Percentiles rank a stretch among this genome's conserved stretches.
Evolutionary conservation across 2,888 invertebrate genomes (phyloP).

Genomic region (Pomacea canaliculata): DNA sequence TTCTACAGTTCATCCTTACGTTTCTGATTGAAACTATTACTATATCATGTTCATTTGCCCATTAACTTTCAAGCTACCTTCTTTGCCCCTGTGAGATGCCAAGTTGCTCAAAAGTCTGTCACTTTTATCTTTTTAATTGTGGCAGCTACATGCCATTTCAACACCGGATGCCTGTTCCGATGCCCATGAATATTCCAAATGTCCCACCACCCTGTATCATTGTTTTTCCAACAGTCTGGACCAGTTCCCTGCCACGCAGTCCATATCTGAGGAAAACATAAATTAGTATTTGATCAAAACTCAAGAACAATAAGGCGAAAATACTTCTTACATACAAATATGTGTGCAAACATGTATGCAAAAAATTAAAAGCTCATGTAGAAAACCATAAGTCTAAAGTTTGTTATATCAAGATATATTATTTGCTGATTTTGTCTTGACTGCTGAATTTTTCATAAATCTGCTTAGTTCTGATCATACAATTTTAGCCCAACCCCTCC

Average conservation of each 20-base stretch:
- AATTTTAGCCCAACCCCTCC: too few relatives aligned
- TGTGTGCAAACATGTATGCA: neutral
- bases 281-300: neutral
- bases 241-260: constrained; percentile 88
- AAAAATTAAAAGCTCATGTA: neutral
- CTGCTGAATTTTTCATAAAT: too few relatives aligned
- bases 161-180: constrained; percentile 74
- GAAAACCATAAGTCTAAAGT: neutral
- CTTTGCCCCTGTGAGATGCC: too few relatives aligned
- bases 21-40: too few relatives aligned
- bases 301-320: neutral
- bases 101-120: too few relatives aligned
- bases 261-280: constrained; percentile 79
- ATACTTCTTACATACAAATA: neutral
- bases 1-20: too few relatives aligned
- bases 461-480: too few relatives aligned
- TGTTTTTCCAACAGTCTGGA: constrained; percentile 93
- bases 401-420: too few relatives aligned
- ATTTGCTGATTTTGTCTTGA: too few relatives aligned
- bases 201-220: constrained; percentile 98
- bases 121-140: too few relatives aligned
- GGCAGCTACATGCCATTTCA: constrained; percentile 65
- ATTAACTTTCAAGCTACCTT: too few relatives aligned
- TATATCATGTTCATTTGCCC: too few relatives aligned
- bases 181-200: constrained; percentile 96